These are phyloP conservation scores for Watersipora subatra DNA, from an alignment of 1,140 invertebrate genomes.

Conservation along the genomic window DNA sequence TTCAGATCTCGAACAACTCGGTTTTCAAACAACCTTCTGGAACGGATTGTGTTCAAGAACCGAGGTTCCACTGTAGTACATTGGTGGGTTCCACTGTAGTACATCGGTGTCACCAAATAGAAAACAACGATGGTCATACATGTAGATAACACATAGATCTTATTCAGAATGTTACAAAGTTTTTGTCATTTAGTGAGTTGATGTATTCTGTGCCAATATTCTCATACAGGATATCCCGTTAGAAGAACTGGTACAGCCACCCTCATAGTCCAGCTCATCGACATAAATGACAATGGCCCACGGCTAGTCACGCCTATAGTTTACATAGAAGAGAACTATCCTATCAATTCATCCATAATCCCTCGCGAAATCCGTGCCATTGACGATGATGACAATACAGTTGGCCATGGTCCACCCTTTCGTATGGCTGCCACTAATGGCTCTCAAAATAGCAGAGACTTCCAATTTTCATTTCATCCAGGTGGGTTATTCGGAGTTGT, in stretches of 20 bases:
- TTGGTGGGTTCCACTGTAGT: too few relatives aligned
- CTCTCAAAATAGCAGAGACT: not conserved
- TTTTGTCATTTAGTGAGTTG: too few relatives aligned
- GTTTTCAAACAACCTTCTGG: too few relatives aligned
- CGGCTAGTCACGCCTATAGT: slow-evolving; percentile 71
- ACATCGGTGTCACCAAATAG: too few relatives aligned
- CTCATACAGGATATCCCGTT: not conserved
- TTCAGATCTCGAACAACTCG: too few relatives aligned
- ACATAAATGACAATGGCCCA: slow-evolving; percentile 86
- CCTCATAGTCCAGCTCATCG: slow-evolving; percentile 81
- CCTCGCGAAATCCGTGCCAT: not conserved
- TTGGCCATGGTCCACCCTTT: not conserved
- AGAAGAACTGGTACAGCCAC: slow-evolving; percentile 78
- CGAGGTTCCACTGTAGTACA: too few relatives aligned
- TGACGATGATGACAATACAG: not conserved
- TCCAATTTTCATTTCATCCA: not conserved
- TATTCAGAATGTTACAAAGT: too few relatives aligned
- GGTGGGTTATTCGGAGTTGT: not conserved
- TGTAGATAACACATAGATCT: too few relatives aligned
- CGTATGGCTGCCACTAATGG: not conserved
- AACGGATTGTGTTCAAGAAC: too few relatives aligned
- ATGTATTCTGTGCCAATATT: too few relatives aligned
- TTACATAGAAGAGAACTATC: slow-evolving; percentile 70
- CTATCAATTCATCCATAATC: not conserved
- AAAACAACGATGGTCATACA: too few relatives aligned